These are phyloP conservation scores for Phasia obesa DNA, from an alignment of 2,888 invertebrate species.

Conservation along the genomic window DNA sequence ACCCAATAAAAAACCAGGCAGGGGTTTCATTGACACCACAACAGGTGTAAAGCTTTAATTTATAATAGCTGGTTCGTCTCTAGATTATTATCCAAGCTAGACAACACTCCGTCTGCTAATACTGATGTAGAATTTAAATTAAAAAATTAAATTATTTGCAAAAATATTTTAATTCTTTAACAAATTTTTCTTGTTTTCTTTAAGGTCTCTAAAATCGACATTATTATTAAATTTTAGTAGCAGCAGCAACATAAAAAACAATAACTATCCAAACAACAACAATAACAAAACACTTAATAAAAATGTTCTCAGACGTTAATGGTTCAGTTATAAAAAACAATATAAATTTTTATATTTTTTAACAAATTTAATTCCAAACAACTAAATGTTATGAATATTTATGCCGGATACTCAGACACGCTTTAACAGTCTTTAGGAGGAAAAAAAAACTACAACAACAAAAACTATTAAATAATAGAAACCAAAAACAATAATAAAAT, in stretches of 20 bases:
- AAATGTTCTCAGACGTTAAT: slow-evolving; percentile 60
- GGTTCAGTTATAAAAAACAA: slow-evolving; percentile 61
- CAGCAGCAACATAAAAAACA: slow-evolving; percentile 12
- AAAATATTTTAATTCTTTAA: no score
- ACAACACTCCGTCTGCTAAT: no score
- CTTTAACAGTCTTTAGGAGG: slow-evolving; percentile 24
- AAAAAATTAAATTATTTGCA: no score
- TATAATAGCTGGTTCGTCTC: no score
- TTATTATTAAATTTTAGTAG: neutral
- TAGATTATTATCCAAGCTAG: no score
- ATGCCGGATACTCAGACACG: slow-evolving; percentile 56
- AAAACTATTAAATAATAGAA: slow-evolving; percentile 27
- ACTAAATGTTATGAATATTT: slow-evolving; percentile 19
- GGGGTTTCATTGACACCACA: no score
- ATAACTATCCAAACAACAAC: neutral
- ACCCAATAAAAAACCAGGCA: no score
- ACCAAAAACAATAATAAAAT: slow-evolving; percentile 6
- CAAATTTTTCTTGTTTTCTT: no score
- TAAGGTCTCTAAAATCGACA: no score
- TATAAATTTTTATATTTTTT: neutral
- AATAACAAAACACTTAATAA: slow-evolving; percentile 6
- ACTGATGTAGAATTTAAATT: no score
- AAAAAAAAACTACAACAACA: slow-evolving; percentile 7
- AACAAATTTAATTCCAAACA: slow-evolving; percentile 43
- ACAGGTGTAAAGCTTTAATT: no score